Conservation (phyloP, 2,113 vertebrate genomes). For the Aleadryas rufinucha region DNA sequence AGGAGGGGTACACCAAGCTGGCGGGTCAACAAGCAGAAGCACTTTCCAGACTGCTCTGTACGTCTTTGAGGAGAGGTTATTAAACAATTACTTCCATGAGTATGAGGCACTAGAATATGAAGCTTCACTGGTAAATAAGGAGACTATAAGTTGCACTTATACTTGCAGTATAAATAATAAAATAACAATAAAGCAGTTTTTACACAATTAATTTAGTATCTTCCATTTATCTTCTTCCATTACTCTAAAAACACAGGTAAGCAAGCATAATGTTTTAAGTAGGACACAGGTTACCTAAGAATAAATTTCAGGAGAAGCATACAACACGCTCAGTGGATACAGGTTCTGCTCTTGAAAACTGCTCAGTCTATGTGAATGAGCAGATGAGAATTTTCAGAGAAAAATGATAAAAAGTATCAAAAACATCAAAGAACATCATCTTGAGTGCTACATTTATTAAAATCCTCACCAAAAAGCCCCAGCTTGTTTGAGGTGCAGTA, state of each 20-base stretch:
- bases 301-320: neutral
- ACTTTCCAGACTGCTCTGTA: neutral
- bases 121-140: neutral
- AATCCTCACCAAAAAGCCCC: neutral
- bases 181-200: neutral
- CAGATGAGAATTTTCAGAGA: neutral
- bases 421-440: neutral
- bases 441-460: neutral
- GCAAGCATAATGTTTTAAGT: neutral
- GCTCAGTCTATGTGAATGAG: neutral
- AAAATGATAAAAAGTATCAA: neutral
- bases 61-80: neutral
- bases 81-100: neutral
- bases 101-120: neutral
- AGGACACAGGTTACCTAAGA: neutral
- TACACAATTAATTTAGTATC: neutral
- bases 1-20: neutral
- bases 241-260: neutral
- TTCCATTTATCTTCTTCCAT: neutral
- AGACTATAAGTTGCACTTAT: neutral
- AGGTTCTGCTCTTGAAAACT: neutral
- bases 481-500: neutral
- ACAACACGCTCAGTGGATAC: neutral
- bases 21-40: neutral
- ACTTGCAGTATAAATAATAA: neutral